These are phyloP conservation scores for Porites australiensis DNA, from an alignment of 64 coral and sea anemone species.

Conservation along the genomic window DNA sequence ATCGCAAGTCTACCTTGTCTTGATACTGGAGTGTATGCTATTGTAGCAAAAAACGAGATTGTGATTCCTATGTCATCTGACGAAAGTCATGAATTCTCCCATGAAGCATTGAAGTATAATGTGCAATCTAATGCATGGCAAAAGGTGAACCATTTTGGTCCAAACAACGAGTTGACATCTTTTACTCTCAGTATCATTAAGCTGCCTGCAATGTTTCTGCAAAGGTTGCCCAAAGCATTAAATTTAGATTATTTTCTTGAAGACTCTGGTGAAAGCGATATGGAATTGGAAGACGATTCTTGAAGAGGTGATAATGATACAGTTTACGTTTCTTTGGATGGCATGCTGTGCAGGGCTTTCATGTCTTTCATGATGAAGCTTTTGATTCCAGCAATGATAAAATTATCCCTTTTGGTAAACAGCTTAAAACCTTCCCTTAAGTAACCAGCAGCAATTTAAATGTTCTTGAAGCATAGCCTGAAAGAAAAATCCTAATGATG, in stretches of 20 bases:
- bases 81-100: conserved; percentile 4
- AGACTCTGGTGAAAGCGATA: not conserved
- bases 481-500: too few species aligned
- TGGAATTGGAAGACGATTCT: not conserved
- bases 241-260: not conserved
- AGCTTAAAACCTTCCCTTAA: too few species aligned
- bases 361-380: too few species aligned
- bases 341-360: not conserved
- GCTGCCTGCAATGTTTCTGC: not conserved
- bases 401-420: too few species aligned
- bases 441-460: too few species aligned
- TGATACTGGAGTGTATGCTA: conserved; percentile 44
- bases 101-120: conserved; percentile 17
- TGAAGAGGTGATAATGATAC: conserved; percentile 1
- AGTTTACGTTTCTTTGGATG: conserved; percentile 12
- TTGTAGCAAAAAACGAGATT: conserved; percentile 47
- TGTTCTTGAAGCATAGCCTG: too few species aligned
- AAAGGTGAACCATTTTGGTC: conserved; percentile 39
- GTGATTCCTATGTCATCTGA: not conserved
- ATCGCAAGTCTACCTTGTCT: conserved; percentile 60
- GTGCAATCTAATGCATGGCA: conserved; percentile 45
- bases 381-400: too few species aligned
- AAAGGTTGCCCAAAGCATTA: not conserved
- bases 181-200: conserved; percentile 3
- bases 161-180: conserved; percentile 20